These are phyloP conservation scores for Hozukius guyotensis DNA, from an alignment of 2,797 vertebrate genomes.

Conservation along the genomic window DNA sequence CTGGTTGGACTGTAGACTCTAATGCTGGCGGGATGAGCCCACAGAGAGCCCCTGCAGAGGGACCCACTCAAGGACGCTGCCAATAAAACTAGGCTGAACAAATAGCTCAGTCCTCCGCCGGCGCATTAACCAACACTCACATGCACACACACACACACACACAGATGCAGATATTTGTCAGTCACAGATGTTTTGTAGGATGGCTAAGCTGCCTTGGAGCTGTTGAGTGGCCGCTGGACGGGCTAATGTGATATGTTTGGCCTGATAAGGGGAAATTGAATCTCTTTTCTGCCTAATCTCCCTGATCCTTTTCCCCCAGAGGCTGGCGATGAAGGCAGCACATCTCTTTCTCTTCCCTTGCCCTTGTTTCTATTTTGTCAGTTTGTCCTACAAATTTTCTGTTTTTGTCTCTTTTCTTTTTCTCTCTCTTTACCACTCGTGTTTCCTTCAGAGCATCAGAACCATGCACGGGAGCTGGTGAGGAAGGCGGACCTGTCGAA, in stretches of 20 bases:
- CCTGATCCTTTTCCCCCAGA: constrained; percentile 60
- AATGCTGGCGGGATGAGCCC: constrained; percentile 49
- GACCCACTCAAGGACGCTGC: constrained; percentile 53
- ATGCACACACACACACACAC: constrained; percentile 6
- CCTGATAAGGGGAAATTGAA: constrained; percentile 68
- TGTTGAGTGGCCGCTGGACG: constrained; percentile 69
- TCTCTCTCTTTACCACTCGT: not conserved
- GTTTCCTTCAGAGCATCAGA: constrained; percentile 83
- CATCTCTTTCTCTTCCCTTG: constrained; percentile 42
- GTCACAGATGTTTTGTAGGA: constrained; percentile 70
- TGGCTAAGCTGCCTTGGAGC: constrained; percentile 63
- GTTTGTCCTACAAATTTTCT: constrained; percentile 8
- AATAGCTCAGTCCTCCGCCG: constrained; percentile 38
- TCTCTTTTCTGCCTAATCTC: constrained; percentile 68
- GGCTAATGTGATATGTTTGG: constrained; percentile 68
- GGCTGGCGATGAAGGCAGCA: constrained; percentile 36
- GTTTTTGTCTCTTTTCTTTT: not conserved
- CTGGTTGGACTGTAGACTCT: constrained; percentile 54
- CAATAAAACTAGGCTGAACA: constrained; percentile 65
- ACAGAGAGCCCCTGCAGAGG: constrained; percentile 51
- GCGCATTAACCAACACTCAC: constrained; percentile 53
- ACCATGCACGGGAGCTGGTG: constrained; percentile 92
- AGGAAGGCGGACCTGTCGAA: constrained; percentile 85
- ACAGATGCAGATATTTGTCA: constrained; percentile 39
- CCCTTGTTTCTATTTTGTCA: constrained; percentile 10